Conservation (phyloP, 2,888 invertebrate genomes). For the Protophormia terraenovae region DNA sequence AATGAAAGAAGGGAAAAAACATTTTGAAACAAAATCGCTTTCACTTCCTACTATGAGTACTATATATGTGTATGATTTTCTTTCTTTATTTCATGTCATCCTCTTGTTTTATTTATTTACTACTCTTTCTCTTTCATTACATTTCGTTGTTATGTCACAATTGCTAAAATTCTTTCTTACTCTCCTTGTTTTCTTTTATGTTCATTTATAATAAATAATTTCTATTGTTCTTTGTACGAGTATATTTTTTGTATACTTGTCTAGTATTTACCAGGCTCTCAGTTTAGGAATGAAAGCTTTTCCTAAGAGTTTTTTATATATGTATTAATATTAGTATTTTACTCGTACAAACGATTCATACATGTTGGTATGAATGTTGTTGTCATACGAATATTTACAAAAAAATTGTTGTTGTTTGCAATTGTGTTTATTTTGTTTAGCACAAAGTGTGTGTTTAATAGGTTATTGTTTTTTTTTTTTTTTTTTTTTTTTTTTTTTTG, state of each 20-base stretch:
- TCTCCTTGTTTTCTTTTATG: no score
- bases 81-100: conserved; percentile 44
- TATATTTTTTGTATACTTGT: conserved; percentile 45
- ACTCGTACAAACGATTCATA: neutral
- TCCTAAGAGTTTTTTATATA: neutral
- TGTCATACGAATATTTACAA: neutral
- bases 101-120: conserved; percentile 16
- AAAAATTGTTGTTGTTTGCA: neutral
- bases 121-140: conserved; percentile 6
- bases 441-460: conserved; percentile 16
- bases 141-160: conserved; percentile 32
- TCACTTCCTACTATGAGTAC: conserved; percentile 14
- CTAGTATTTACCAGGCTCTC: conserved; percentile 62
- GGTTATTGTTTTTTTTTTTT: conserved; percentile 16
- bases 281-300: conserved; percentile 10
- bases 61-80: neutral
- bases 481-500: conserved; percentile 15
- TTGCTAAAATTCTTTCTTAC: neutral
- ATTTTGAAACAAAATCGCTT: neutral
- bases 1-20: neutral
- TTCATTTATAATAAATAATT: neutral
- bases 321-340: neutral
- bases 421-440: no score
- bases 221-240: neutral
- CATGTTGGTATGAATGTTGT: neutral